Evolutionary conservation across 2,888 invertebrate species (phyloP), one percentile per base, ranked within the genome.

Genomic region (Spisula subtruncata): DNA sequence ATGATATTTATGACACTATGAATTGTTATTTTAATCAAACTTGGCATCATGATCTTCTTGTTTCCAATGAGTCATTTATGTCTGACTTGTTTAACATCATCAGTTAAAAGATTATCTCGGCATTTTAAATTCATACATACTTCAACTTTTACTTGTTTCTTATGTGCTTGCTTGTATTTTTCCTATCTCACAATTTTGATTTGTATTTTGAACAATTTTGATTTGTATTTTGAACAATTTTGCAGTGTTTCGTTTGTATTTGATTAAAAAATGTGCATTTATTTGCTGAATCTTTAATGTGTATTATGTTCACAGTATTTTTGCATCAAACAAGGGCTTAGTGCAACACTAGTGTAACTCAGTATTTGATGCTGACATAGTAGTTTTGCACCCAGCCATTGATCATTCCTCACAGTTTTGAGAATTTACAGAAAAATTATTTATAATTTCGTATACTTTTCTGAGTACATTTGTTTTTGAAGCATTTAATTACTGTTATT

Each of bases 171-270:
- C 12, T 60, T 75, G 16, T 75, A 32, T 75, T 75, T 75, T 75
- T 75, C 25, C 32, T 75, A 75, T 75, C 75, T 32, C 75, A 75
- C 75, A 75, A 60, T 25, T 66, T 66, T 66, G 60, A 66, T 25
- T 66, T 66, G 25, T 66, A 66, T 20, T 60, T 60, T 60, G 20
- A 60, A 60, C 60, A 71, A 71, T 71, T 29, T n/a, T n/a, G n/a
- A 66, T 25, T 66, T 66, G 25, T 66, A 66, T 71, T 41, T 41
- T 41, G 8, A 41, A 41, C 41, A 41, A 25, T 32, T 71, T 29
- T 75, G 75, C 35, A 32, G 75, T 75, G 32, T 32, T 75, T 75
- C n/a, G 60, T 18, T 35, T 75, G 32, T 35, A 75, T 18, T 75
- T 75, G 32, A 35, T 75, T 41, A 35, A 75, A 75, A 35, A 18